Percentiles rank a stretch among this genome's conserved stretches.
phyloP scores from a whole-genome alignment of 2,888 invertebrate genomes.

The Cylindroiulus punctatus region DNA sequence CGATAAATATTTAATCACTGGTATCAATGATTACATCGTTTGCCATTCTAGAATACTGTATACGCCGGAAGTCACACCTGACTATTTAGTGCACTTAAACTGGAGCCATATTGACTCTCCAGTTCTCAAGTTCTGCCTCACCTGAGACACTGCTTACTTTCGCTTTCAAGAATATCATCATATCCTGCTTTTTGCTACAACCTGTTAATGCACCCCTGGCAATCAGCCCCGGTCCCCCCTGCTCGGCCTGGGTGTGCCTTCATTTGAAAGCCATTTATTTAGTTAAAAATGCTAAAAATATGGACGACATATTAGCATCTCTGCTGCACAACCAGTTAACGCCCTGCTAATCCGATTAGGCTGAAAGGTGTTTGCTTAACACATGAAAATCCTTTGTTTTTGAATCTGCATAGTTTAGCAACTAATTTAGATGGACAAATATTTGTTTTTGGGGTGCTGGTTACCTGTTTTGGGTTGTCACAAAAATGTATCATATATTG shows the following conservation, averaged over 20 bases:
- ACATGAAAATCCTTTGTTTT: not conserved
- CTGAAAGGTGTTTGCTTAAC: not conserved
- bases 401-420: slow-evolving; percentile 5
- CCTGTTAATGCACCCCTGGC: slow-evolving; percentile 1
- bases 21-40: not conserved
- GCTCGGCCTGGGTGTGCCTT: not conserved
- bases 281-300: slow-evolving; percentile 26
- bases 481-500: not conserved
- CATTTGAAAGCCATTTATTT: not conserved
- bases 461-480: not conserved
- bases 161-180: not conserved
- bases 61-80: not conserved
- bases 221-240: not conserved
- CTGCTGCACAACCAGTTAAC: not conserved
- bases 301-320: slow-evolving; percentile 16
- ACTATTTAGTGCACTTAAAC: slow-evolving; percentile 29
- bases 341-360: slow-evolving; percentile 33
- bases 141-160: not conserved
- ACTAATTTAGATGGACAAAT: not conserved
- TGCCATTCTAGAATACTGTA: too few relatives aligned
- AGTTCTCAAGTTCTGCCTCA: not conserved
- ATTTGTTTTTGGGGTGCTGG: not conserved
- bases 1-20: slow-evolving; percentile 1
- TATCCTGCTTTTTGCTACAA: slow-evolving; percentile 22
- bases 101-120: not conserved